Base-by-base conservation (phyloP, 2,113 vertebrate species). In the Hystrix brachyura region DNA sequence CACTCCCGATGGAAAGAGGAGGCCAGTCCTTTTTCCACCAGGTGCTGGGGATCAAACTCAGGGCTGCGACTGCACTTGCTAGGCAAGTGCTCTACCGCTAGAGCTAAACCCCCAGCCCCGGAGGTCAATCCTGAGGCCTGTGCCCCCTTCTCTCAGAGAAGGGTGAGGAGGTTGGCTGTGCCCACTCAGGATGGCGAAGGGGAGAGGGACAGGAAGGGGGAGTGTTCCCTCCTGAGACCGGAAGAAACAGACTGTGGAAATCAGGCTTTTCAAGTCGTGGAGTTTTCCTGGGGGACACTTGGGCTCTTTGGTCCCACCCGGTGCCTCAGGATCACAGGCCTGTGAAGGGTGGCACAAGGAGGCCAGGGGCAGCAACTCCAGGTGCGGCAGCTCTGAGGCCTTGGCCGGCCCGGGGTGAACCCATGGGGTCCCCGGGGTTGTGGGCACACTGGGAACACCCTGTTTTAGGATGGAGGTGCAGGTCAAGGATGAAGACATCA, bases 381-480 rank as follows among this genome's bases (percentile, higher is more conserved):
- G 21, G 18, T n/a, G 2, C 67, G 71, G 17, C 53, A 48, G 29
- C 38, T 34, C 32, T 17, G 74, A 67, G 59, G 27, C 21, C 10
- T 43, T 10, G 64, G 25, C 80, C 80, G 34, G 48, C 23, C 55
- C 5, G 46, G 13, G 23, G 19, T 43, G 17, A 10, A 74, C 59
- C 48, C 25, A 27, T 18, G 5, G 1, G 21, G 34, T 32, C 27
- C 5, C 0, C 27, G 29, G 19, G 67, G 7, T 7, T 21, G 5
- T 11, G 5, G 18, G n/a, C 0, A 17, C 60, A 55, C 1, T 48
- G 9, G 7, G 38, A 2, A 29, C 46, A 11, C 21, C 15, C 29
- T 4, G 3, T 23, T 11, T 90, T 15, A 80, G 67, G 34, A 43
- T 13, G 71, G 29, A 38, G 8, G 53, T 46, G 3, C 17, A 17